Evolutionary conservation across 2,888 invertebrate species (phyloP).

Genomic region (Luperina nickerlii): DNA sequence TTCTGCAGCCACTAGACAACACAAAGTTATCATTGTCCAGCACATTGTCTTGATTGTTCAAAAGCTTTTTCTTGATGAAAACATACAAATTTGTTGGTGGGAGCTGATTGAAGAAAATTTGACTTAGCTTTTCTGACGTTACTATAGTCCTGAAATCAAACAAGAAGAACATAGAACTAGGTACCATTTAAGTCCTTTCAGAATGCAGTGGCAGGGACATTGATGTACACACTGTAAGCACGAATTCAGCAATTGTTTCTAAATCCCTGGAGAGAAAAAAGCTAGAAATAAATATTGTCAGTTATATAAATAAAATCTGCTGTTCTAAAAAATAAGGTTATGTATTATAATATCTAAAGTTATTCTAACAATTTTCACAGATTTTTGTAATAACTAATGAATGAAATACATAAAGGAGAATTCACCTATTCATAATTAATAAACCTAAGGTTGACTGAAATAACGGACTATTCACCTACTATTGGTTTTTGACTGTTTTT

Average conservation of each 20-base stretch:
- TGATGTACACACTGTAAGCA: no score
- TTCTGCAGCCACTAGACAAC: constrained; percentile 78
- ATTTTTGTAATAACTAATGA: no score
- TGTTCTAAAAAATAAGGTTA: no score
- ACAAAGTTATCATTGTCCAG: constrained; percentile 81
- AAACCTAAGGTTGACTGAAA: no score
- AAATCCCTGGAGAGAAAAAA: background rate
- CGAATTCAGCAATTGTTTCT: background rate
- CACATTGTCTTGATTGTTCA: constrained; percentile 69
- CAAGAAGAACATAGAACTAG: background rate
- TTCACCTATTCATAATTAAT: no score
- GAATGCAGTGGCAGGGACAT: background rate
- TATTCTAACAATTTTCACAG: no score
- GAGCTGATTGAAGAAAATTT: constrained; percentile 82
- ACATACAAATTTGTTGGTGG: constrained; percentile 88
- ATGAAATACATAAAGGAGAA: no score
- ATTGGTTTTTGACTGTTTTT: no score
- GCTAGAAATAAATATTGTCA: background rate
- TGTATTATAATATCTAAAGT: no score
- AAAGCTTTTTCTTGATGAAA: constrained; percentile 83
- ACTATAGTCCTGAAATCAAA: constrained; percentile 84
- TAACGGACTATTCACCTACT: no score
- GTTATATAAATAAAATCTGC: no score
- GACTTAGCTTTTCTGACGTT: constrained; percentile 84
- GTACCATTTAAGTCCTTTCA: no score